Evolutionary conservation across 2,888 invertebrate species (phyloP), one percentile per base, ranked within the genome.

Genomic region (Tridacna crocea): DNA sequence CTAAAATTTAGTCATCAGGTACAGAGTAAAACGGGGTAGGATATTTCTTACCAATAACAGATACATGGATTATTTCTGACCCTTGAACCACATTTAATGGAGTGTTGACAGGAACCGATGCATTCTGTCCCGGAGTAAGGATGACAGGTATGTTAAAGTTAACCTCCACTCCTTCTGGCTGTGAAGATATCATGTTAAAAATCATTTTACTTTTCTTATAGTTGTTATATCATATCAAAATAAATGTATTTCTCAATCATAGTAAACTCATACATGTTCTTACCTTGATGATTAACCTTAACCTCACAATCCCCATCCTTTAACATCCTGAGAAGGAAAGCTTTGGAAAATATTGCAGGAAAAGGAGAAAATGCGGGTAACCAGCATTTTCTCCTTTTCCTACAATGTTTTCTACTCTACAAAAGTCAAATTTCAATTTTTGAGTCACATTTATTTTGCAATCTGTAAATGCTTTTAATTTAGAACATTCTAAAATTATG

Each of bases 101-200:
- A 88, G 97, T 96, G 12, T 97, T 96, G 26, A 98, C 96, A 0
- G 96, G 96, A 0, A 98, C 93, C 72, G 96, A 96, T 95, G 82
- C 84, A 15, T 73, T 73, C 0, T 70, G 78, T 12, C 72, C 77
- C 22, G 86, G 79, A 47, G 82, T 84, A 46, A 89, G 63, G 22
- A 90, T 82, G 13, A 89, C 75, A 0, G 90, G 88, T 24, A 87
- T 80, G 66, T 90, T 91, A 80, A 85, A 90, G 63, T 90, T 88
- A 73, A 90, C 88, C 19, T 88, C 86, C 4, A 87, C 85, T 24
- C 92, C 92, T 77, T 92, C 91, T 3, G 92, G 84, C 90, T 51
- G 63, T 61, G 13, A n/a, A 13, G 22, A 61, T 24, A 61, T 4
- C n/a, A 24, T 13, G 15, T 24, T 55, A 6, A 19, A 51, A 6